Base-by-base conservation (phyloP, 2,797 vertebrate genomes). In the Diplodus sargus region DNA sequence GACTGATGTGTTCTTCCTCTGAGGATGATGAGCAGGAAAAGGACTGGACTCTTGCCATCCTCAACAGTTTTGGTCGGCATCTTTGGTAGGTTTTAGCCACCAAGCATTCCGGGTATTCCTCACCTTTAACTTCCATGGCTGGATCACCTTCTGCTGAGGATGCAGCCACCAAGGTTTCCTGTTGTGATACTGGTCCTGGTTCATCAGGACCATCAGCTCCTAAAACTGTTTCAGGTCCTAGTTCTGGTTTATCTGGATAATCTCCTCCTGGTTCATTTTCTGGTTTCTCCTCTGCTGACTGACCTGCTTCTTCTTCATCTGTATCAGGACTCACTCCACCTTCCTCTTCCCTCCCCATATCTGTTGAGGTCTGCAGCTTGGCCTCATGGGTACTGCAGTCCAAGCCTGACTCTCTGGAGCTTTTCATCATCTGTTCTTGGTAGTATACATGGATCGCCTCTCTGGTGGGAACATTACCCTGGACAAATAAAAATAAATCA, bases 361-460 rank as follows among this genome's bases (percentile, higher is more conserved):
- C 56, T 20, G 25, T 23, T 23, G 68, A 53, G 25, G 20, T 45
- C 16, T 39, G 58, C 20, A 23, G 34, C 47, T 83, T 28, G 0
- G 60, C 67, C 56, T 75, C 82, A 72, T 94, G 91, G 72, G 90
- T 71, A 42, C 67, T 88, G 53, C 75, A 84, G 62, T 93, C 95
- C 70, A 97, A 86, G 22, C 95, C 96, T 0, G 96, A 97, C 86
- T 97, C 96, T 72, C 92, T 94, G 63, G 97, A 98, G 22, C 94
- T 94, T 58, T 80, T 88, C 93, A 96, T 96, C 85, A 98, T 96
- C 78, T 98, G 97, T 85, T 96, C 96, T 86, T 97, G 97, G 89
- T 99, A 98, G 93, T 97, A 97, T 85, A 95, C 79, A 43, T 96
- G 97, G 92, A 99, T 97, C 68, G 96, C 97, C 73, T 98, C 97